Conservation (phyloP, 2,888 invertebrate genomes). For the Drosophila ustulata region DNA sequence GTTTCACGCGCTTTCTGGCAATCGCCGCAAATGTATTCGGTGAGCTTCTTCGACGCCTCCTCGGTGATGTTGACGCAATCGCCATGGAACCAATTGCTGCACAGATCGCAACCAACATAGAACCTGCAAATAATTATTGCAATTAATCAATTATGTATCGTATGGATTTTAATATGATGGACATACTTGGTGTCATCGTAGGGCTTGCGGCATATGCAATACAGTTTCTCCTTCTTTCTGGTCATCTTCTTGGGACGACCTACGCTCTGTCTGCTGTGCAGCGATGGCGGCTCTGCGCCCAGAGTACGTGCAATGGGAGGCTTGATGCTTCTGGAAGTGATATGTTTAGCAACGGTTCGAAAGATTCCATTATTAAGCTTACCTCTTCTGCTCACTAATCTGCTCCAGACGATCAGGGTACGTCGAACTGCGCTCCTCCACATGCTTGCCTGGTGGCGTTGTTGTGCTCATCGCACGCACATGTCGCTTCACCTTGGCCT, state of each 20-base stretch:
- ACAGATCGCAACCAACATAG: constrained; percentile 98
- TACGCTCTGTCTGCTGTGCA: constrained; percentile 47
- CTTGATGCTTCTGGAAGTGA: constrained; percentile 24
- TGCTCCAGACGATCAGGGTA: constrained; percentile 56
- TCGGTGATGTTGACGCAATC: constrained; percentile 97
- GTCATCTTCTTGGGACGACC: constrained; percentile 66
- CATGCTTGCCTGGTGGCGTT: constrained; percentile 67
- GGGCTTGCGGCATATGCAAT: constrained; percentile 96
- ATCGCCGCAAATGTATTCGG: constrained; percentile 95
- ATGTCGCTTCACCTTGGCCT: constrained; percentile 79
- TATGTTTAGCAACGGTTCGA: neutral
- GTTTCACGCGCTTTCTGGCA: constrained; percentile 94
- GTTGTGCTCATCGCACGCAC: constrained; percentile 73
- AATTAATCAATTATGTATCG: too few relatives aligned
- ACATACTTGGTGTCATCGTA: constrained; percentile 96
- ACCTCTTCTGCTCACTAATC: constrained; percentile 64
- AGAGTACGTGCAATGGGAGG: constrained; percentile 26
- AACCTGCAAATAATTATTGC: constrained; percentile 87
- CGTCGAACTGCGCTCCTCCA: constrained; percentile 52
- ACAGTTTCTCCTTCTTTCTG: constrained; percentile 91
- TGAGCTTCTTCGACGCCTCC: constrained; percentile 94
- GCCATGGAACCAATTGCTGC: constrained; percentile 99
- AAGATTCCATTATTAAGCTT: neutral
- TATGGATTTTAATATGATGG: neutral
- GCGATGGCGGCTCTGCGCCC: constrained; percentile 41